Evolutionary conservation across 2,113 vertebrate genomes (phyloP).

Genomic region (Catharus minimus): DNA sequence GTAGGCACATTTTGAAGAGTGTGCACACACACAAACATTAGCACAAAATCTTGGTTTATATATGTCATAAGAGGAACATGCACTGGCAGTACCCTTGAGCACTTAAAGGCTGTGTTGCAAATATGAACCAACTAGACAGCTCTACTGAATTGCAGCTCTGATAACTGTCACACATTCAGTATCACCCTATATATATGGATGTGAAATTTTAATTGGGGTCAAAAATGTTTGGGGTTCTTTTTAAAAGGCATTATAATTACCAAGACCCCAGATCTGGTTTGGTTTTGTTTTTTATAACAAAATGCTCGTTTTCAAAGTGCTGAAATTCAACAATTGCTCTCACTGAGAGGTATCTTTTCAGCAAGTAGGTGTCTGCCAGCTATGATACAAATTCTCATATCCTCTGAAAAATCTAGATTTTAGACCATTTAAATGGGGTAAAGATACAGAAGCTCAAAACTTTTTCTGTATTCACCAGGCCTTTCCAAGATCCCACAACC

Average conservation of each 20-base stretch:
- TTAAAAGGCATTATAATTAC: background rate
- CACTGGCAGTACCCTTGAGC: background rate
- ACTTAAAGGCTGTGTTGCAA: background rate
- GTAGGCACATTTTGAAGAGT: background rate
- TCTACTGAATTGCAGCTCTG: background rate
- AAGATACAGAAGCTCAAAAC: background rate
- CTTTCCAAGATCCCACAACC: background rate
- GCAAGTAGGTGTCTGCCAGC: background rate
- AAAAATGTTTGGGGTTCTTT: background rate
- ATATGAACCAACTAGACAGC: background rate
- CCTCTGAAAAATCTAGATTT: background rate
- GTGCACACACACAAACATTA: background rate
- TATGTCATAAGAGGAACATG: background rate
- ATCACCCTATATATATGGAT: background rate
- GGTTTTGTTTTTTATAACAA: accelerated
- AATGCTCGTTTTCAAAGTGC: background rate
- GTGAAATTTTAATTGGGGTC: background rate
- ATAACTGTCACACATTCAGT: background rate
- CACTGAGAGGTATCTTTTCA: background rate
- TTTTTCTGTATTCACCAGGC: background rate
- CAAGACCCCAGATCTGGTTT: background rate
- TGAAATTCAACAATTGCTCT: background rate
- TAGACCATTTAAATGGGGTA: background rate
- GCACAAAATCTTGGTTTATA: background rate
- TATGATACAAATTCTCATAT: background rate